Conservation (phyloP, 2,888 invertebrate genomes). For the Stenotaenia linearis region DNA sequence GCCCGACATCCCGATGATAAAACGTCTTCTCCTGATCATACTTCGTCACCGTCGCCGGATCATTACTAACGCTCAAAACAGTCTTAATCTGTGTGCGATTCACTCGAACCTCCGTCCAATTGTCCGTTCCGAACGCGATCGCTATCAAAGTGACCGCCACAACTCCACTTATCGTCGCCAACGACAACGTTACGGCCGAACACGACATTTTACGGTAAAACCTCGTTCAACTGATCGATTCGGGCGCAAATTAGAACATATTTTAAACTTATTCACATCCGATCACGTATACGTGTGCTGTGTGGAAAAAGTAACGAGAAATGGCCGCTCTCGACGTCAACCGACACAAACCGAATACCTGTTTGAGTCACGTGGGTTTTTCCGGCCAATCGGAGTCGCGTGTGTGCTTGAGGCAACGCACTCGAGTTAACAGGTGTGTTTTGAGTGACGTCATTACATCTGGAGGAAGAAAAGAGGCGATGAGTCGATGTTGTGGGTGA, state of each 20-base stretch:
- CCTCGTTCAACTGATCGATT: background rate
- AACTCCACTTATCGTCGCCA: conserved; percentile 92
- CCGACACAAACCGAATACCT: background rate
- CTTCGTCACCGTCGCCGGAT: conserved; percentile 42
- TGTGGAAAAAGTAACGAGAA: background rate
- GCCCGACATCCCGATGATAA: conserved; percentile 85
- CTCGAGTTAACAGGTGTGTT: background rate
- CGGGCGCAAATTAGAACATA: background rate
- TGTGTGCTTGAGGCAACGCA: background rate
- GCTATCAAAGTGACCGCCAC: conserved; percentile 87
- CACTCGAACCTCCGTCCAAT: conserved; percentile 93
- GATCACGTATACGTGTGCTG: background rate
- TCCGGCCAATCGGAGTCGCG: background rate
- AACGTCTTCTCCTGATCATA: conserved; percentile 81
- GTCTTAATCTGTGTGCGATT: conserved; percentile 72
- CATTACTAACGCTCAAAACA: conserved; percentile 39
- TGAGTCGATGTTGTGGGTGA: background rate
- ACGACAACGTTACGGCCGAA: conserved; percentile 79
- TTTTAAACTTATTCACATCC: background rate
- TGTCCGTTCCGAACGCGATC: conserved; percentile 93
- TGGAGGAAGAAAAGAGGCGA: background rate
- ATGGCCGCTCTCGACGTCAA: conserved; percentile 17
- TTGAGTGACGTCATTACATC: background rate
- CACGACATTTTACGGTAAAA: conserved; percentile 40
- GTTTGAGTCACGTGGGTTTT: background rate